Evolutionary conservation across 2,888 invertebrate species (phyloP).

Genomic region (Penaeus monodon): DNA sequence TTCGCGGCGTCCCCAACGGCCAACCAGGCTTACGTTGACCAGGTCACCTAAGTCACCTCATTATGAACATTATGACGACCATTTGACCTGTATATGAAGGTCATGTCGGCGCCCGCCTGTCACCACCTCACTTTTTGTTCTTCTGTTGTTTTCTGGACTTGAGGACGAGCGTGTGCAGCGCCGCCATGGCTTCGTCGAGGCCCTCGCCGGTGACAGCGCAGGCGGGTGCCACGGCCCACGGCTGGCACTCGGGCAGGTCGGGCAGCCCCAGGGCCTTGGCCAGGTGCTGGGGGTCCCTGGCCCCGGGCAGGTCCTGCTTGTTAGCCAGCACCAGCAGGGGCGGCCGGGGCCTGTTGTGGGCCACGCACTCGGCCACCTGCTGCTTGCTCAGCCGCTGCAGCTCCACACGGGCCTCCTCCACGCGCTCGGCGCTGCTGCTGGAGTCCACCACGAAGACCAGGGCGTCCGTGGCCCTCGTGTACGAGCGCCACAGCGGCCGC

Average conservation of each 20-base stretch:
- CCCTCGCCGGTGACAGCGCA: slow-evolving; percentile 64
- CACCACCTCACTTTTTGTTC: too few relatives aligned
- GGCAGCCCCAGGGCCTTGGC: slow-evolving; percentile 60
- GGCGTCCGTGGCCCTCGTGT: slow-evolving; percentile 64
- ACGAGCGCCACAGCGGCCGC: slow-evolving; percentile 62
- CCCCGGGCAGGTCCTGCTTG: slow-evolving; percentile 73
- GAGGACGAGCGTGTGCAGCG: slow-evolving; percentile 45
- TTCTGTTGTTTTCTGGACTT: slow-evolving; percentile 20
- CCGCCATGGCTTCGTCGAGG: slow-evolving; percentile 60
- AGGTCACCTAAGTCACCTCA: too few relatives aligned
- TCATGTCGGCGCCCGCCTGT: too few relatives aligned
- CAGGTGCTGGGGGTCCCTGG: slow-evolving; percentile 67
- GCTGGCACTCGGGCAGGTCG: slow-evolving; percentile 54
- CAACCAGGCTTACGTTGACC: too few relatives aligned
- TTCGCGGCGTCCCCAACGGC: too few relatives aligned
- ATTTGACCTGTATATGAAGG: too few relatives aligned
- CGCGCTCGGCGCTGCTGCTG: slow-evolving; percentile 56
- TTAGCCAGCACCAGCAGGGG: slow-evolving; percentile 73
- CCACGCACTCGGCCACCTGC: slow-evolving; percentile 46
- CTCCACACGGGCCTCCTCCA: slow-evolving; percentile 64
- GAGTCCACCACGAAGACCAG: slow-evolving; percentile 65
- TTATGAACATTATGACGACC: too few relatives aligned
- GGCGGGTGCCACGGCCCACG: slow-evolving; percentile 61
- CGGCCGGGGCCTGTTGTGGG: slow-evolving; percentile 66
- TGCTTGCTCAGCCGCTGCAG: slow-evolving; percentile 53